phyloP scores from a whole-genome alignment of 2,113 vertebrate genomes.

The Gasterosteus aculeatus region DNA sequence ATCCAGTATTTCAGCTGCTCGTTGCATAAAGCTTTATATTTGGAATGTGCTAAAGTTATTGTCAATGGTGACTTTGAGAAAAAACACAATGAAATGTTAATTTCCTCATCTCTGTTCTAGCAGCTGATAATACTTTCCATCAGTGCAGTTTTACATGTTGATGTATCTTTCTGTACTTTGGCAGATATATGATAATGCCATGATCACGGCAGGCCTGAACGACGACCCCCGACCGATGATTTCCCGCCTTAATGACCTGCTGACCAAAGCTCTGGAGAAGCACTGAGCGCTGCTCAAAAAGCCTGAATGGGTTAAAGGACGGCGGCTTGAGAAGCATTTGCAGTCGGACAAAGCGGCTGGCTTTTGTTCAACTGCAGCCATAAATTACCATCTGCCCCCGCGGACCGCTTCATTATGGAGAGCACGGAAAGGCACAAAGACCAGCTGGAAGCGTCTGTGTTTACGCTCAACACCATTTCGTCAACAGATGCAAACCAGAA shows the following conservation, averaged over 20 bases:
- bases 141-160: neutral
- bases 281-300: slow-evolving; percentile 76
- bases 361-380: slow-evolving; percentile 8
- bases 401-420: neutral
- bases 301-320: neutral
- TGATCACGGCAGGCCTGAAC: slow-evolving; percentile 94
- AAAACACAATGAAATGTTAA: neutral
- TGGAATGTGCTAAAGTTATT: no score
- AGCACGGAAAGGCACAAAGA: neutral
- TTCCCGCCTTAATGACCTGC: slow-evolving; percentile 87
- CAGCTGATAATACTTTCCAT: neutral
- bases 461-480: neutral
- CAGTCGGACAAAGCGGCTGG: neutral
- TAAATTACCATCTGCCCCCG: neutral
- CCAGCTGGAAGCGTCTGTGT: slow-evolving; percentile 14
- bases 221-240: slow-evolving; percentile 97
- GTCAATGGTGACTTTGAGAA: no score
- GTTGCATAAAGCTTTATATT: neutral
- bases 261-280: slow-evolving; percentile 89
- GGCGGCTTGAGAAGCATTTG: neutral
- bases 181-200: slow-evolving; percentile 97
- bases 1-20: neutral
- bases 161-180: neutral
- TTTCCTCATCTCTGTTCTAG: neutral
- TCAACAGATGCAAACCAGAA: neutral